phyloP scores from a whole-genome alignment of 1,140 invertebrate genomes.

The Drosophila ananassae region DNA sequence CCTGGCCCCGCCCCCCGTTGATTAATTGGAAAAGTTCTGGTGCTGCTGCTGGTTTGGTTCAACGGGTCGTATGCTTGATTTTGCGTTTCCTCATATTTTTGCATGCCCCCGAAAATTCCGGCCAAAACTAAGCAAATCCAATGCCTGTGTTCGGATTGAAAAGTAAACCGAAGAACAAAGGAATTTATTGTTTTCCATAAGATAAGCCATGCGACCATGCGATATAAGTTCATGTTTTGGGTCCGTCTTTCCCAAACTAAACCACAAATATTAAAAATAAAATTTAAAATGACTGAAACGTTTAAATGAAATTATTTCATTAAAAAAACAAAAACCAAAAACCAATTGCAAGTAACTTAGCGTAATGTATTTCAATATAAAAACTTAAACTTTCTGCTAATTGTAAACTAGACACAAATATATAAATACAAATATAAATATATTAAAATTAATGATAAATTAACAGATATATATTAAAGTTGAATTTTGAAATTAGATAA shows the following conservation, averaged over 20 bases:
- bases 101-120: constrained; percentile 7
- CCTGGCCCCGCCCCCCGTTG: constrained; percentile 27
- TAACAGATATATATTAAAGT: constrained; percentile 62
- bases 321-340: constrained; percentile 43
- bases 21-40: constrained; percentile 67
- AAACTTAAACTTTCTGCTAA: constrained; percentile 61
- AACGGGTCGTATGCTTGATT: constrained; percentile 41
- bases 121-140: constrained; percentile 72
- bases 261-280: constrained; percentile 19
- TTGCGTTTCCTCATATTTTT: constrained; percentile 8
- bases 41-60: constrained; percentile 28
- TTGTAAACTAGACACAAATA: constrained; percentile 59
- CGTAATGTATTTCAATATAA: constrained; percentile 60
- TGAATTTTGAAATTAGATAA: constrained; percentile 60
- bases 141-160: constrained; percentile 48
- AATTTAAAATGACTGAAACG: constrained; percentile 71
- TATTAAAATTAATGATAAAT: constrained; percentile 27
- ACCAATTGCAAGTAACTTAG: constrained; percentile 44
- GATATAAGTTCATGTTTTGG: constrained; percentile 35
- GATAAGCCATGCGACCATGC: constrained; percentile 45
- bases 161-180: constrained; percentile 16
- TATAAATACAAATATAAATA: constrained; percentile 33
- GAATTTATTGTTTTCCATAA: constrained; percentile 47
- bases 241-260: constrained; percentile 11
- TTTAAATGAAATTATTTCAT: constrained; percentile 78